Evolutionary conservation across 2,888 invertebrate genomes (phyloP).

Genomic region (Lasioglossum figueresi): DNA sequence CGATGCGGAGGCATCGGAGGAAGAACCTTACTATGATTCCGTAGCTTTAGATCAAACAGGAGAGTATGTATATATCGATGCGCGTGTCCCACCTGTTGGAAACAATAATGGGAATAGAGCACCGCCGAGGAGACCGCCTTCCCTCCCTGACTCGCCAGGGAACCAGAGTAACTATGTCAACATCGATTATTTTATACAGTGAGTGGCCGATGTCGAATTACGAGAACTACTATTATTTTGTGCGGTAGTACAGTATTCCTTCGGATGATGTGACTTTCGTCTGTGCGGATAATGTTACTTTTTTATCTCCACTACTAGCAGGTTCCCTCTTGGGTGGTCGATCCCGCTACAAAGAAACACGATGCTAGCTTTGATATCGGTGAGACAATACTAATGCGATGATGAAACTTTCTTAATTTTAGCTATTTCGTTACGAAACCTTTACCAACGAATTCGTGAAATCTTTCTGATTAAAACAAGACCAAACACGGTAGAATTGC

Average conservation of each 20-base stretch:
- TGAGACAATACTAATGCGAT: too few species aligned
- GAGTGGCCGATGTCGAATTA: constrained; percentile 77
- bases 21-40: constrained; percentile 86
- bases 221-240: constrained; percentile 47
- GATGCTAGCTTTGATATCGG: too few species aligned
- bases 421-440: too few species aligned
- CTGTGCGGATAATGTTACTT: too few species aligned
- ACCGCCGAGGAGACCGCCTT: constrained; percentile 83
- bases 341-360: too few species aligned
- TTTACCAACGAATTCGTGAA: too few species aligned
- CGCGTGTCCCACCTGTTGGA: constrained; percentile 84
- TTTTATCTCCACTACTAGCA: too few species aligned
- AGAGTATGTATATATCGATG: constrained; percentile 91
- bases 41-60: constrained; percentile 86
- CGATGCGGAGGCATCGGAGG: constrained; percentile 82
- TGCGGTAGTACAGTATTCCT: not conserved
- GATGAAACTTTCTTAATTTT: too few species aligned
- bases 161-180: constrained; percentile 95
- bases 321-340: too few species aligned
- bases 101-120: constrained; percentile 77
- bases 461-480: too few species aligned
- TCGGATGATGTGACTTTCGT: too few species aligned
- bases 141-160: constrained; percentile 90
- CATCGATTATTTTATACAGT: constrained; percentile 96
- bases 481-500: too few species aligned